These are phyloP conservation scores for Micrastur ruficollis DNA, from an alignment of 2,797 vertebrate species.

Conservation along the genomic window DNA sequence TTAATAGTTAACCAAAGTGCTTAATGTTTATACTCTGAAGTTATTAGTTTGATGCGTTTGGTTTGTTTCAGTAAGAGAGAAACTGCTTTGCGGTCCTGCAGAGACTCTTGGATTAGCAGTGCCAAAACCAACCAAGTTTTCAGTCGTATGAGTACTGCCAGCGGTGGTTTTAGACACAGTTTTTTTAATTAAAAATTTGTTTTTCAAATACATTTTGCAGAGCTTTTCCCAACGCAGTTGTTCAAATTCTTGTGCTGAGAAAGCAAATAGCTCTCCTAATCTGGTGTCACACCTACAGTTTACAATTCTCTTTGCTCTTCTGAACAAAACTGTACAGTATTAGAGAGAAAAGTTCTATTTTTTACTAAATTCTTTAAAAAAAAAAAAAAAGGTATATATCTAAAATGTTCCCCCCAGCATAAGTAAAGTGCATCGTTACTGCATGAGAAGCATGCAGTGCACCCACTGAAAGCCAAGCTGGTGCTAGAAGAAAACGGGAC, in stretches of 20 bases:
- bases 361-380: slow-evolving; percentile 26
- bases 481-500: slow-evolving; percentile 34
- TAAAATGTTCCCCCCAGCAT: slow-evolving; percentile 36
- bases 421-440: slow-evolving; percentile 28
- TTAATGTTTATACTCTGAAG: neutral
- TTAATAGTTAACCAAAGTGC: neutral
- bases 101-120: neutral
- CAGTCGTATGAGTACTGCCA: neutral
- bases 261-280: slow-evolving; percentile 6
- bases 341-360: slow-evolving; percentile 65
- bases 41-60: neutral
- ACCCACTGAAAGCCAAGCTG: slow-evolving; percentile 34
- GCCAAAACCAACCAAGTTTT: slow-evolving; percentile 25
- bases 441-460: slow-evolving; percentile 3
- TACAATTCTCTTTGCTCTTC: slow-evolving; percentile 63
- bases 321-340: slow-evolving; percentile 61
- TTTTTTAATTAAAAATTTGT: slow-evolving; percentile 42
- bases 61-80: neutral
- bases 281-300: slow-evolving; percentile 10
- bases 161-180: slow-evolving; percentile 41
- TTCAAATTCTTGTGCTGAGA: neutral
- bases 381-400: slow-evolving; percentile 36
- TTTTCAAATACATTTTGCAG: slow-evolving; percentile 41
- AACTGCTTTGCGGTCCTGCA: neutral
- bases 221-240: neutral